Base-by-base conservation (phyloP, 2,113 vertebrate genomes). In the Tachysurus vachellii region DNA sequence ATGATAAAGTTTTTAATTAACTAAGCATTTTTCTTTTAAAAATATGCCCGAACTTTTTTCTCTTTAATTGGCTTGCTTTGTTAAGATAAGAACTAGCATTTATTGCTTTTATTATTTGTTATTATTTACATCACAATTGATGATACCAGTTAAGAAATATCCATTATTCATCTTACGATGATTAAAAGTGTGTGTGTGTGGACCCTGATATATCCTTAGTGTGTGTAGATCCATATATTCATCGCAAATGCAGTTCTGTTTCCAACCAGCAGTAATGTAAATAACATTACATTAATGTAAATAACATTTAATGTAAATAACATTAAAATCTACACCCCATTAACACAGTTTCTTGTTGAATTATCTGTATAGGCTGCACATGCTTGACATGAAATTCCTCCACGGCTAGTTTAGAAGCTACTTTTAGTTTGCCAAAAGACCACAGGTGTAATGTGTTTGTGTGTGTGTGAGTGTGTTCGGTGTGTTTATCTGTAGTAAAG, bases 231-330 rank as follows among this genome's bases (percentile, higher is more conserved):
- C 36, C 36, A 36, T 36, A 36, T 36, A 28, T 77, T 54, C 14
- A 14, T 54, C 54, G 11, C 50, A n/a, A 53, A n/a, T 54, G 26
- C 75, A 79, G 9, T 54, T 79, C 75, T 54, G 13, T n/a, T 79
- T 79, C 28, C 75, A 76, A 2, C 21, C 73, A 76, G 73, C 73
- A 76, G 73, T n/a, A n/a, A n/a, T n/a, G n/a, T 53, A 28, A 79
- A 28, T 54, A 5, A 76, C 13, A 47, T 5, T 50, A 4, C n/a
- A n/a, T n/a, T n/a, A n/a, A n/a, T n/a, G n/a, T n/a, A n/a, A n/a
- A n/a, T n/a, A n/a, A n/a, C n/a, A n/a, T n/a, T 28, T 53, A 13
- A n/a, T 13, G 54, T 53, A 28, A 79, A 28, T 54, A 5, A 76
- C 13, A 47, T 5, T 50, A 4, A n/a, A 79, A 54, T 16, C 50